Base-by-base conservation (phyloP, 2,797 vertebrate genomes). In the Iguana delicatissima region DNA sequence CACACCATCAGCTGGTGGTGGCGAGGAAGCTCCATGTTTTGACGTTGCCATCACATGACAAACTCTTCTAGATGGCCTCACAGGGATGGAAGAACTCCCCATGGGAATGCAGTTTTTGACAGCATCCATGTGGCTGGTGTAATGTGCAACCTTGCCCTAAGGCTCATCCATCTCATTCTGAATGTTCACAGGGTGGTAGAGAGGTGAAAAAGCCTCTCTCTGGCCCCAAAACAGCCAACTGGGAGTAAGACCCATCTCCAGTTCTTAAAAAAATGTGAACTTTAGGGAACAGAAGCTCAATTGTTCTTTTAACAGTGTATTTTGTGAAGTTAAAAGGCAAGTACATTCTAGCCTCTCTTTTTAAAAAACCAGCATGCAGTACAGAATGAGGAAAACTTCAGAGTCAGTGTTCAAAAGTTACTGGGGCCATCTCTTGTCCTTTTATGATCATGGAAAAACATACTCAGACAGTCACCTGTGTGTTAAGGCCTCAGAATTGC, bases 341-440 rank as follows among this genome's bases (percentile, higher is more conserved):
- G 92, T 62, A 14, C 38, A 52, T 95, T 89, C 90, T 82, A 81
- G 67, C 52, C 89, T 42, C 18, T 89, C 67, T 93, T 29, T 80
- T 69, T 91, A 92, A 93, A 95, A 91, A 95, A 96, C 55, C 94
- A 55, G 80, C 86, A 91, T 88, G 86, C 81, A 88, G 80, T 79
- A 69, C 73, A 94, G 94, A 91, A 86, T 93, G 89, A 46, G 92
- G 90, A 84, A 88, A 29, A 50, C 50, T 91, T 55, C 72, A 50
- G 59, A 69, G 52, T 64, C 62, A 88, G 86, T 79, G 62, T 86
- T 90, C 38, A 80, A 86, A 87, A 80, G 81, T 69, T 57, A 64
- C 42, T 9, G 6, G 64, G 80, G 46, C 35, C 35, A 79, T 79
- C 50, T 57, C 62, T 77, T 59, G 72, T 50, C 59, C 32, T 84